phyloP scores from a whole-genome alignment of 2,113 vertebrate species.

The Thunnus thynnus region DNA sequence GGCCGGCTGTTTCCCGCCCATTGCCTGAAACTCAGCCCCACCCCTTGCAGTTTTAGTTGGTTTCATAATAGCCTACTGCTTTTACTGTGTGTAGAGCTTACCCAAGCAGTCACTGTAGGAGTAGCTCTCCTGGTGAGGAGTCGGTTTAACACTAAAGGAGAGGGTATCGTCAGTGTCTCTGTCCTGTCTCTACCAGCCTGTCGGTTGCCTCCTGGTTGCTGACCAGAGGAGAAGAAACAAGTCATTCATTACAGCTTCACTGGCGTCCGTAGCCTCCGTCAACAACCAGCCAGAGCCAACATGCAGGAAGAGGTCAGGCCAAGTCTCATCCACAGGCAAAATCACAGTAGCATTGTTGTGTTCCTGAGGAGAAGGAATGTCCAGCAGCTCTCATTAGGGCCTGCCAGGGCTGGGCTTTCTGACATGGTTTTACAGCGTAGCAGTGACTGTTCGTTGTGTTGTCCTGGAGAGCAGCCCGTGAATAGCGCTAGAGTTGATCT shows the following conservation, averaged over 20 bases:
- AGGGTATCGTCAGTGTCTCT: conserved; percentile 27
- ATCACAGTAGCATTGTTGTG: conserved; percentile 72
- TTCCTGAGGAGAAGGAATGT: conserved; percentile 55
- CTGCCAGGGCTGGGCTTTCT: conserved; percentile 20
- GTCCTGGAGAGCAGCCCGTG: conserved; percentile 46
- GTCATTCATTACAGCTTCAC: conserved; percentile 61
- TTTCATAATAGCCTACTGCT: conserved; percentile 64
- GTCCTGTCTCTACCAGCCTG: conserved; percentile 39
- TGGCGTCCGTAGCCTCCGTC: conserved; percentile 48
- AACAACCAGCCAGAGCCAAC: conserved; percentile 57
- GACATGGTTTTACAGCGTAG: conserved; percentile 27
- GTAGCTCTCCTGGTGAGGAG: conserved; percentile 42
- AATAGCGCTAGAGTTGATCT: conserved; percentile 35
- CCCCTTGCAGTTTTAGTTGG: conserved; percentile 62
- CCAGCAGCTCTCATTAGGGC: conserved; percentile 61
- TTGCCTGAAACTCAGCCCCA: conserved; percentile 65
- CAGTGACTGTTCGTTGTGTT: conserved; percentile 35
- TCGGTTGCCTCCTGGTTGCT: conserved; percentile 35
- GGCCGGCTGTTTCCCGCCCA: conserved; percentile 73
- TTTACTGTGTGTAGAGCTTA: conserved; percentile 43
- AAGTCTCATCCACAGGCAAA: conserved; percentile 58
- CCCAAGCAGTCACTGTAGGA: conserved; percentile 40
- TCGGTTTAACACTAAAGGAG: conserved; percentile 18
- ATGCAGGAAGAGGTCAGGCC: conserved; percentile 79
- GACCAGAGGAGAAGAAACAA: conserved; percentile 58